A percentile compares a stretch with the other conserved stretches of the same genome.
Conservation (phyloP, 1,140 invertebrate genomes). For the Drosophila auraria region DNA sequence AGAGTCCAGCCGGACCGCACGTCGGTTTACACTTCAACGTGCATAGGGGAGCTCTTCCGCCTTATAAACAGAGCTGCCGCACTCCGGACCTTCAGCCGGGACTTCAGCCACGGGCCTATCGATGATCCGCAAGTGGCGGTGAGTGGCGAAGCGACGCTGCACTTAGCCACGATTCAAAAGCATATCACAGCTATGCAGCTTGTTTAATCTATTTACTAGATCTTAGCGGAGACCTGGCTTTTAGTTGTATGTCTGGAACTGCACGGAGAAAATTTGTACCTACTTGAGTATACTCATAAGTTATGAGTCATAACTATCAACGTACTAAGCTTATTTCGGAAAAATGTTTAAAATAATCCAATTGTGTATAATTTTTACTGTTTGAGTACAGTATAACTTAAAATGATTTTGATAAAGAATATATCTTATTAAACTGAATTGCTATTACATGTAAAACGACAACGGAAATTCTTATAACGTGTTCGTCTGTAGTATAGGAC, state of each 20-base stretch:
- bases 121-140: constrained; percentile 52
- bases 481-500: no score
- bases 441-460: no score
- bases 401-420: no score
- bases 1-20: constrained; percentile 51
- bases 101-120: constrained; percentile 30
- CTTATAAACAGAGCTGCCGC: constrained; percentile 46
- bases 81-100: constrained; percentile 31
- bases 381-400: no score
- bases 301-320: background rate
- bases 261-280: background rate
- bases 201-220: constrained; percentile 63
- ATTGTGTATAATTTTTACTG: no score
- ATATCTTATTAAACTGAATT: no score
- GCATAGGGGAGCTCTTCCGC: constrained; percentile 49
- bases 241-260: constrained; percentile 22
- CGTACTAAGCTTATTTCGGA: background rate
- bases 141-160: constrained; percentile 37
- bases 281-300: no score
- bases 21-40: constrained; percentile 71
- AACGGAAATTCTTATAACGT: no score
- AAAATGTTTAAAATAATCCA: no score
- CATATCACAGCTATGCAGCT: constrained; percentile 14
- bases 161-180: constrained; percentile 66
- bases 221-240: constrained; percentile 61